phyloP scores from a whole-genome alignment of 2,113 vertebrate species.

The Lasiurus cinereus region DNA sequence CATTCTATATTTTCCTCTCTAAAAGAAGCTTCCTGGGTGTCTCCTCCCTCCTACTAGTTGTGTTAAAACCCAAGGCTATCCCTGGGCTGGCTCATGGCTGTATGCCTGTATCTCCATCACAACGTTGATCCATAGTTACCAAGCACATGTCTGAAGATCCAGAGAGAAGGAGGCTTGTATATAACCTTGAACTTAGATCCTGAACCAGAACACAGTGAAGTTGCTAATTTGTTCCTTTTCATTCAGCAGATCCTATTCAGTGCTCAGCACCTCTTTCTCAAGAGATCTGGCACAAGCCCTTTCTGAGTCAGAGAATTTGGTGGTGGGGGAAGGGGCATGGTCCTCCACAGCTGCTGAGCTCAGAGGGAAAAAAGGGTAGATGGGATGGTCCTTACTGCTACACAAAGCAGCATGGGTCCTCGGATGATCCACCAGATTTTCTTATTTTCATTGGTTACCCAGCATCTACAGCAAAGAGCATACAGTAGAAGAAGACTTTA shows the following conservation, averaged over 20 bases:
- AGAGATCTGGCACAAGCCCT: neutral
- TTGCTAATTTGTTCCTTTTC: neutral
- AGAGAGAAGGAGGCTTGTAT: neutral
- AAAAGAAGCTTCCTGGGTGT: neutral
- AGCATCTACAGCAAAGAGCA: constrained; percentile 90
- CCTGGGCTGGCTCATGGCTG: neutral
- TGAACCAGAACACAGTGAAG: neutral
- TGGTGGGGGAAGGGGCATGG: too few relatives aligned
- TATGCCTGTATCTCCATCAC: fast-evolving
- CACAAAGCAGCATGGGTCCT: constrained; percentile 93
- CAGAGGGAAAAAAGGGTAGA: neutral
- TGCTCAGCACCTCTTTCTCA: neutral
- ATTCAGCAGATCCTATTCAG: neutral
- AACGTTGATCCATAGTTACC: neutral
- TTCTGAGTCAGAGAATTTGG: neutral
- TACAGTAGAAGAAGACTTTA: neutral
- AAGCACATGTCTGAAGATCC: neutral
- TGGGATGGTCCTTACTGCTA: constrained; percentile 89
- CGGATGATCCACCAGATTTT: constrained; percentile 97
- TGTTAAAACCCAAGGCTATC: neutral
- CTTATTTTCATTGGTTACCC: constrained; percentile 90
- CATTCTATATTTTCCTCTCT: neutral
- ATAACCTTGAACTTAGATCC: neutral
- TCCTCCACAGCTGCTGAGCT: neutral
- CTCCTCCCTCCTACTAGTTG: neutral